Evolutionary conservation across 1,140 invertebrate genomes (phyloP), one percentile per base, ranked within the genome.

Genomic region (Rhopalosiphum padi): DNA sequence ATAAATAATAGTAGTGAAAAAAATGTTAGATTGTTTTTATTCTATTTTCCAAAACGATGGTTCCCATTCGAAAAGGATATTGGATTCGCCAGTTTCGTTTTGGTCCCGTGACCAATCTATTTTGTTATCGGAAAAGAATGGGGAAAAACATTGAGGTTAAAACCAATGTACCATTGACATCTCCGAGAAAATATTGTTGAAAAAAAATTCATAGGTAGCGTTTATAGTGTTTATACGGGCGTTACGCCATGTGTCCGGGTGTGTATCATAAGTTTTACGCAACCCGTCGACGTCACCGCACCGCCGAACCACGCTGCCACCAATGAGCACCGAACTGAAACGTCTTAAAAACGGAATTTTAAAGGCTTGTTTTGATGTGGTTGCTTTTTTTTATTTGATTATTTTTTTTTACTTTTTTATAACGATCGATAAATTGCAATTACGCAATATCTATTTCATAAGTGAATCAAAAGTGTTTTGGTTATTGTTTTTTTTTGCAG

Each of bases 21-120:
- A 48, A 30, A 41, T n/a, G 46, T 41, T 35, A 85, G 11, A 85
- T 86, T 41, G 85, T 83, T 83, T 86, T 41, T 86, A 46, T 86
- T 18, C 43, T 83, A 77, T 77, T 46, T 41, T 46, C 25, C 77
- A 86, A 51, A 51, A 55, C 51, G 88, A 41, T 55, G 88, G 51
- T 30, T 89, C 35, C 35, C 89, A 90, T 46, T 68, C 35, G 89
- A 60, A 90, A 90, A 41, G 89, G 55, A 90, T 90, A 90, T 90
- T 90, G 89, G 89, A 90, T 90, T 90, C 53, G 53, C 41, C 82
- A 21, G 82, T 93, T 93, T 93, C 91, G 91, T 93, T 93, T 93
- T 93, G 91, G 91, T 93, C 82, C 91, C 91, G 91, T 93, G 91
- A 93, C 91, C 91, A 85, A 93, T 93, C 91, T 53, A 85, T 86